phyloP scores from a whole-genome alignment of 2,888 invertebrate species.

The Megaustenia siamemsis region DNA sequence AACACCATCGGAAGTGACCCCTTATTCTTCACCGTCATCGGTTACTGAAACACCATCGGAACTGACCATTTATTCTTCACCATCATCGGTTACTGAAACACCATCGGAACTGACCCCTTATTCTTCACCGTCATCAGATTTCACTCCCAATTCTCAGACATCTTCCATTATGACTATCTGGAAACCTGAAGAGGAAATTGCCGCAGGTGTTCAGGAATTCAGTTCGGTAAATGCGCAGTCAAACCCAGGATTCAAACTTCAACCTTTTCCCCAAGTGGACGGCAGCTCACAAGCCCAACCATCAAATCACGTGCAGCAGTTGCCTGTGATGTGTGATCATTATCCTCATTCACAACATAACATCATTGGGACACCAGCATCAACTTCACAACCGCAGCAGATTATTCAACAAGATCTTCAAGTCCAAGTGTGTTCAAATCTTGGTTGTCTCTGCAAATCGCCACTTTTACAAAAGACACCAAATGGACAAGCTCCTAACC shows the following conservation, averaged over 20 bases:
- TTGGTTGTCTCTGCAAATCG: background rate
- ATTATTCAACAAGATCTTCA: background rate
- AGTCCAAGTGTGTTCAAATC: slow-evolving; percentile 3
- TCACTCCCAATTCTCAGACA: background rate
- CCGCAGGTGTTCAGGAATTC: background rate
- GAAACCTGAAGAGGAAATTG: background rate
- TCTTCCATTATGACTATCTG: background rate
- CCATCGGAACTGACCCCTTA: background rate
- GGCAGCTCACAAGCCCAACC: background rate
- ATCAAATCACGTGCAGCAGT: background rate
- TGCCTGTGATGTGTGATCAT: too few relatives aligned
- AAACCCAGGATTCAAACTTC: background rate
- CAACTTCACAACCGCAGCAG: background rate
- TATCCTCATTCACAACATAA: background rate
- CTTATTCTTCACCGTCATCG: background rate
- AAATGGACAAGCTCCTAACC: too few relatives aligned
- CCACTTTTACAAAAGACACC: too few relatives aligned
- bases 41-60: background rate
- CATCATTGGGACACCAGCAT: background rate
- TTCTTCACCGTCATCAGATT: background rate
- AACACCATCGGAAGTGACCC: background rate
- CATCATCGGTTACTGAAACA: background rate
- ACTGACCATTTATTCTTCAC: too few relatives aligned
- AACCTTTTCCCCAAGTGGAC: background rate
- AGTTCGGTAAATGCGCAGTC: background rate